phyloP scores from a whole-genome alignment of 2,113 vertebrate species.

The Stercorarius parasiticus region DNA sequence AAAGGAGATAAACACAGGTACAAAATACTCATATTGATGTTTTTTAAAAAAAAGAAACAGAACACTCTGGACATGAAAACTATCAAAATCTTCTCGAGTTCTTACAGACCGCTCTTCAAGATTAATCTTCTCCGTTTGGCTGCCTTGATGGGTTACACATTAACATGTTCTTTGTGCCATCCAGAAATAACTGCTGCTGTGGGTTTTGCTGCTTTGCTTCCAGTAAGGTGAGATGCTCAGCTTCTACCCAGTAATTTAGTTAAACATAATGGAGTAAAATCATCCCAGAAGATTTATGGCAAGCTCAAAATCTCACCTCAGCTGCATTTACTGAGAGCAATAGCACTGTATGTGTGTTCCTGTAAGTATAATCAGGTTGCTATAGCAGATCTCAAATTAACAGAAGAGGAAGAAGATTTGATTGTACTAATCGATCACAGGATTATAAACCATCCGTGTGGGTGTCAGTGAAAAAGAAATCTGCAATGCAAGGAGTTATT shows the following conservation, averaged over 20 bases:
- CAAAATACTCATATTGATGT: accelerated
- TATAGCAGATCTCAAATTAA: slow-evolving; percentile 24
- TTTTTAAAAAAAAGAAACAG: background rate
- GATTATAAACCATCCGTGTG: background rate
- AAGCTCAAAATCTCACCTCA: background rate
- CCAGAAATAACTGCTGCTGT: background rate
- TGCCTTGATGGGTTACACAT: background rate
- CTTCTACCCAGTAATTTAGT: background rate
- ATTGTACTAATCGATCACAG: background rate
- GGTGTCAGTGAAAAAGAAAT: background rate
- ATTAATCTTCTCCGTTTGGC: background rate
- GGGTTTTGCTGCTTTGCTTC: slow-evolving; percentile 2
- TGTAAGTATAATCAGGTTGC: slow-evolving; percentile 6
- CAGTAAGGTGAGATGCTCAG: background rate
- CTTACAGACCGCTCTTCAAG: background rate
- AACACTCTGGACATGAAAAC: background rate
- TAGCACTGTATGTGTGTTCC: background rate
- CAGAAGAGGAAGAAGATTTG: slow-evolving; percentile 8
- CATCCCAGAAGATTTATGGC: background rate
- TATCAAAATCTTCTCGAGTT: background rate
- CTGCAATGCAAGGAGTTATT: background rate
- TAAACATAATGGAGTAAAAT: slow-evolving; percentile 1
- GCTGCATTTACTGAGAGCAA: background rate
- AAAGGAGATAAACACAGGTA: background rate
- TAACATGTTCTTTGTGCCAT: background rate